Evolutionary conservation across 2,888 invertebrate genomes (phyloP).

Genomic region (Ethmia dodecea): DNA sequence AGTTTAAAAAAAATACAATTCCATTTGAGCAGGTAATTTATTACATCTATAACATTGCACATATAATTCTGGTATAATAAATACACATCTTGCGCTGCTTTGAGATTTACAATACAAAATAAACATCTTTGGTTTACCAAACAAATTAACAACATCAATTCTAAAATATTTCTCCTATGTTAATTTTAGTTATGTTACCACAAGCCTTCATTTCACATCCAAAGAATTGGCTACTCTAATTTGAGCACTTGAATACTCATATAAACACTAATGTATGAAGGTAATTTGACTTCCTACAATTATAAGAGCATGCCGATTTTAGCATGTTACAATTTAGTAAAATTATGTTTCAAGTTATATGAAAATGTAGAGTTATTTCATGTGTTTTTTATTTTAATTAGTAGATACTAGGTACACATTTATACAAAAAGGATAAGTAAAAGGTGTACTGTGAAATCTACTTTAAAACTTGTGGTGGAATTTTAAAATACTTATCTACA

Average conservation of each 20-base stretch:
- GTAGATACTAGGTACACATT: too few species aligned
- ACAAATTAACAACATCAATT: slow-evolving; percentile 65
- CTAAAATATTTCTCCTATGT: slow-evolving; percentile 33
- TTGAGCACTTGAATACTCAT: slow-evolving; percentile 47
- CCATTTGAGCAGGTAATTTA: slow-evolving; percentile 69
- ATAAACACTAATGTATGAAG: slow-evolving; percentile 29
- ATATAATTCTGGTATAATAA: slow-evolving; percentile 58
- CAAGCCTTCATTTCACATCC: slow-evolving; percentile 59
- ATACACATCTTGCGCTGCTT: slow-evolving; percentile 58
- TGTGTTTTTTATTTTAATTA: too few species aligned
- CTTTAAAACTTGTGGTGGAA: slow-evolving; percentile 31
- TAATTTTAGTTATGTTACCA: slow-evolving; percentile 43
- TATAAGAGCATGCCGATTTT: slow-evolving; percentile 37
- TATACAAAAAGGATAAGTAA: slow-evolving; percentile 28
- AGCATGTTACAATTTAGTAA: slow-evolving; percentile 23
- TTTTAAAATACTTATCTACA: slow-evolving; percentile 35
- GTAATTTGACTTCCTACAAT: slow-evolving; percentile 44
- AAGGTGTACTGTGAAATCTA: slow-evolving; percentile 32
- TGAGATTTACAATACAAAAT: slow-evolving; percentile 61
- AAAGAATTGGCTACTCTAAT: slow-evolving; percentile 42
- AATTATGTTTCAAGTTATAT: slow-evolving; percentile 13
- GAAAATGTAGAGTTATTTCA: too few species aligned
- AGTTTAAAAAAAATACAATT: too few species aligned
- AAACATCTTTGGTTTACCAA: slow-evolving; percentile 73
- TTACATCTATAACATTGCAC: slow-evolving; percentile 62